A percentile compares a stretch with the other conserved stretches of the same genome.
Evolutionary conservation across 2,113 vertebrate genomes (phyloP).

Genomic region (Lichenostomus cassidix): DNA sequence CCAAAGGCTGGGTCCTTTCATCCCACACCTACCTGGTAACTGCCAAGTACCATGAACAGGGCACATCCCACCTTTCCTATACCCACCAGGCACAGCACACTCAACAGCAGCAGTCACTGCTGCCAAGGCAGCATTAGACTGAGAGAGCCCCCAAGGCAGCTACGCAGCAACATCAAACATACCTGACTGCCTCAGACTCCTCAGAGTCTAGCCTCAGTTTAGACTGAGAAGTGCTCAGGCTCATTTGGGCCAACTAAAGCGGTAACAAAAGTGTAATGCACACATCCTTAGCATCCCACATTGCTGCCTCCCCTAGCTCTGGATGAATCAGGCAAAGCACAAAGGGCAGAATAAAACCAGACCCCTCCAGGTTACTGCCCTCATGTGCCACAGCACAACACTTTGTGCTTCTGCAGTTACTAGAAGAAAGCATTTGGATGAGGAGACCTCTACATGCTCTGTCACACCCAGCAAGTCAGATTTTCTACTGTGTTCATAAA

Average conservation of each 20-base stretch:
- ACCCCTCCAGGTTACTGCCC: fast-evolving
- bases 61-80: background rate
- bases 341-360: background rate
- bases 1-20: background rate
- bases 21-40: background rate
- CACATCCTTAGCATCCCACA: background rate
- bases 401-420: background rate
- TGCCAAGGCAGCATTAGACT: background rate
- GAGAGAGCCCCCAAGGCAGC: background rate
- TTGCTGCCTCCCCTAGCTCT: background rate
- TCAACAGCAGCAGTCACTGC: background rate
- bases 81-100: background rate
- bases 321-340: background rate
- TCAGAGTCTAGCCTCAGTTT: background rate
- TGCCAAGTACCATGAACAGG: background rate
- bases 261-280: background rate
- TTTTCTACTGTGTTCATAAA: background rate
- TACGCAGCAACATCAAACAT: background rate
- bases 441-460: background rate
- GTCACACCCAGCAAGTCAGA: background rate
- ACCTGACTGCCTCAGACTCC: background rate
- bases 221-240: background rate
- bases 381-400: background rate
- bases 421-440: background rate
- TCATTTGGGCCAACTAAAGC: background rate